Evolutionary conservation across 2,113 vertebrate genomes (phyloP), one percentile per base, ranked within the genome.

Genomic region (Meriones unguiculatus): DNA sequence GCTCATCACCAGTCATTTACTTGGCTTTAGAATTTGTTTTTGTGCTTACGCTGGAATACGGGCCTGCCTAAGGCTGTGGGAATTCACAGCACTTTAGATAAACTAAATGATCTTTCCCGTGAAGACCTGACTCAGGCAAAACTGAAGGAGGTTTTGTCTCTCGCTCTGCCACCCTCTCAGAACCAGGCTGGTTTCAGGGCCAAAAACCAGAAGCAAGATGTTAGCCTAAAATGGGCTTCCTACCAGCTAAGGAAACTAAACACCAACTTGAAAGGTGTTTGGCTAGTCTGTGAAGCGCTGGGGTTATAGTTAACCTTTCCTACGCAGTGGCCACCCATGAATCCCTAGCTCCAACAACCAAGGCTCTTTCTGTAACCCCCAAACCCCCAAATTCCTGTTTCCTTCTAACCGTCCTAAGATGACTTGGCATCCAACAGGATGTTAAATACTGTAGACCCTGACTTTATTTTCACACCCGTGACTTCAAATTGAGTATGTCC

Each of bases 11-110:
- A 90, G 93, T 93, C 91, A 93, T 81, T 92, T 93, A 54, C 95
- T 97, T 97, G 97, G 96, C 96, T 90, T 95, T 94, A 85, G 96
- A 95, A 88, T 93, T 93, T 97, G 97, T 93, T 96, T 96, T 96
- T 90, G 52, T 95, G 94, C 92, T 97, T 85, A 90, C 24, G 11
- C n/a, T 78, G 90, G 95, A 78, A 84, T 30, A 90, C 10, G 59
- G 65, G 81, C 67, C 96, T 97, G 97, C 92, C 90, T 76, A n/a
- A 81, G 97, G 87, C 94, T 73, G 84, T 97, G 95, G 94, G 97
- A 96, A 95, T 78, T 72, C 91, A 73, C 86, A 81, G 91, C 41
- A 73, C 89, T 91, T 90, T 41, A 95, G 95, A 76, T 93, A 95
- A 96, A 93, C 94, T 80, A 76, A 59, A 69, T 86, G 95, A 95